Conservation (phyloP, 2,888 invertebrate species). For the Myopa testacea region DNA sequence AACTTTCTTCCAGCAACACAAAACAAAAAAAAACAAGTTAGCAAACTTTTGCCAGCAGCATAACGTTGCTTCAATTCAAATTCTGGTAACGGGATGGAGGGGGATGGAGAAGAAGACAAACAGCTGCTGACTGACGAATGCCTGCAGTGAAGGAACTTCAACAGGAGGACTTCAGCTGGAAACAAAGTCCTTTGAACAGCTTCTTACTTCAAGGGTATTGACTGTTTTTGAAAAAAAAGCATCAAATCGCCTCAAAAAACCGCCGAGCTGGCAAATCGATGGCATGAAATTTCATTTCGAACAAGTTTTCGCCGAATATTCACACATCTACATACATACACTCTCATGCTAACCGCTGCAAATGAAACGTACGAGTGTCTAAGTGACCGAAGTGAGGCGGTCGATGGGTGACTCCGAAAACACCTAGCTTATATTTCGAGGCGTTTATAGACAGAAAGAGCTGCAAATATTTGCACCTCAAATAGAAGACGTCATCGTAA, state of each 20-base stretch:
- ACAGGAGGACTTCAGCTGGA: neutral
- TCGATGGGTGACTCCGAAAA: too few species aligned
- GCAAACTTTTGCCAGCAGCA: conserved; percentile 21
- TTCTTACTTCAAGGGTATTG: conserved; percentile 4
- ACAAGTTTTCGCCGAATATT: neutral
- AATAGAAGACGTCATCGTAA: too few species aligned
- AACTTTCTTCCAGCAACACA: conserved; percentile 15
- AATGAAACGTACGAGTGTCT: too few species aligned
- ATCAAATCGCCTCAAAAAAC: neutral
- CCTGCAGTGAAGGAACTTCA: neutral
- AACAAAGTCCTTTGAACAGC: conserved; percentile 27
- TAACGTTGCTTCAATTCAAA: conserved; percentile 14
- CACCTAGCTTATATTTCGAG: neutral
- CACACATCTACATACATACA: too few species aligned
- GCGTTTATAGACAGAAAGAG: too few species aligned
- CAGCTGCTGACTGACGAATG: neutral
- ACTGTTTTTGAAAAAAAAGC: neutral
- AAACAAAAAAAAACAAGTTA: neutral
- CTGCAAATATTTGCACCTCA: too few species aligned
- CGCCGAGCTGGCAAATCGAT: neutral
- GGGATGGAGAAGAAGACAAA: neutral
- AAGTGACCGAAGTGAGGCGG: too few species aligned
- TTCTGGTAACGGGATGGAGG: neutral
- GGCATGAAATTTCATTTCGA: neutral
- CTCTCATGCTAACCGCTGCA: too few species aligned